Evolutionary conservation across 1,140 invertebrate genomes (phyloP).

Genomic region (Drosophila nannoptera): DNA sequence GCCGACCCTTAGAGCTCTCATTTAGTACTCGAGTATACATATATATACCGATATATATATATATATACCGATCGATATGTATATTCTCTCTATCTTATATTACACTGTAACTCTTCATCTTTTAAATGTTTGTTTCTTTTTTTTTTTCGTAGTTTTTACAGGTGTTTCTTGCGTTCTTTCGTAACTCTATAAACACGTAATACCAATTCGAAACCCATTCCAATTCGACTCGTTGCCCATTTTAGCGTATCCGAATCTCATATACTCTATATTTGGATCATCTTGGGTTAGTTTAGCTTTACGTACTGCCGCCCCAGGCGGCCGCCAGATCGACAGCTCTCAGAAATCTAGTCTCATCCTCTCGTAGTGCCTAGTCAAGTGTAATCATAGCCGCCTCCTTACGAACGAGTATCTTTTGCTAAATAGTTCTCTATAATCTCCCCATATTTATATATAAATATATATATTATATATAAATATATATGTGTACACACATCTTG

Average conservation of each 20-base stretch:
- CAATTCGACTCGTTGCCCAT: slow-evolving; percentile 31
- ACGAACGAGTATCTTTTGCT: slow-evolving; percentile 15
- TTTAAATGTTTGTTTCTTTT: slow-evolving; percentile 42
- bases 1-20: slow-evolving; percentile 12
- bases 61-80: no score
- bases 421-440: slow-evolving; percentile 21
- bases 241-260: slow-evolving; percentile 9
- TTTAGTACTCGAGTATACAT: slow-evolving; percentile 14
- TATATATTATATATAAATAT: slow-evolving; percentile 6
- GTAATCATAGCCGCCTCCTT: slow-evolving; percentile 17
- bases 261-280: slow-evolving; percentile 20
- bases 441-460: slow-evolving; percentile 4
- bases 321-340: not conserved
- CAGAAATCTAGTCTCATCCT: slow-evolving; percentile 8
- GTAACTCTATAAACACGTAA: slow-evolving; percentile 33
- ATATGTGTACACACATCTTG: slow-evolving; percentile 30
- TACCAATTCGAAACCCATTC: slow-evolving; percentile 18
- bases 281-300: slow-evolving; percentile 16
- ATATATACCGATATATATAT: slow-evolving; percentile 31
- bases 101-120: slow-evolving; percentile 37
- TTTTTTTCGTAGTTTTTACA: slow-evolving; percentile 71
- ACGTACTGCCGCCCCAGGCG: not conserved
- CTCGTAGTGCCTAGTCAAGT: slow-evolving; percentile 24
- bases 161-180: slow-evolving; percentile 63
- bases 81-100: no score